A percentile compares a stretch with the other conserved stretches of the same genome.
Conservation (phyloP, 2,797 vertebrate genomes). For the Clarias laeviceps region DNA sequence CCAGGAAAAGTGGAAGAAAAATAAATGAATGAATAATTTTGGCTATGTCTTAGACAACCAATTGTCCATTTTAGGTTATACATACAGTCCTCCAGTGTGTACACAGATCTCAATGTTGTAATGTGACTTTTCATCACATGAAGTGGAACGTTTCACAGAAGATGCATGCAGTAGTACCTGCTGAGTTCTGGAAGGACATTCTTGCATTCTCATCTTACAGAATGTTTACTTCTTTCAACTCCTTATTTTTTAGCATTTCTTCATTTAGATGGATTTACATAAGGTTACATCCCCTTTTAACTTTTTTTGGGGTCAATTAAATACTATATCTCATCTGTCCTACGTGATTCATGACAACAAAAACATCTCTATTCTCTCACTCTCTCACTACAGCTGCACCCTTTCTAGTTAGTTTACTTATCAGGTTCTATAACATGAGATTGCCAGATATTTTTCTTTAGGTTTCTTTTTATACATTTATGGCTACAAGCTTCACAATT, state of each 20-base stretch:
- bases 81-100: background rate
- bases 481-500: background rate
- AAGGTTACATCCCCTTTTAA: background rate
- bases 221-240: background rate
- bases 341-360: background rate
- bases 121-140: background rate
- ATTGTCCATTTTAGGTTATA: slow-evolving; percentile 4
- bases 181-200: background rate
- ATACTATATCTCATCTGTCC: background rate
- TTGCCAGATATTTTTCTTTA: background rate
- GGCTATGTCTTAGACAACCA: background rate
- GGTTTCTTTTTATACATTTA: background rate
- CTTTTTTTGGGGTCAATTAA: background rate
- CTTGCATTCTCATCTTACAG: background rate
- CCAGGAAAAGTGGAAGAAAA: background rate
- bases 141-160: background rate
- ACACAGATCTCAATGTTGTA: background rate
- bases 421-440: background rate
- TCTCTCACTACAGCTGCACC: background rate
- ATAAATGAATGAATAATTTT: slow-evolving; percentile 1
- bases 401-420: background rate
- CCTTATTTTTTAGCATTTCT: background rate
- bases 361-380: background rate
- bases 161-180: background rate
- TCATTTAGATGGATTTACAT: background rate